Evolutionary conservation across 2,797 vertebrate genomes (phyloP), one percentile per base, ranked within the genome.

Genomic region (Platyrinchus mystaceus): DNA sequence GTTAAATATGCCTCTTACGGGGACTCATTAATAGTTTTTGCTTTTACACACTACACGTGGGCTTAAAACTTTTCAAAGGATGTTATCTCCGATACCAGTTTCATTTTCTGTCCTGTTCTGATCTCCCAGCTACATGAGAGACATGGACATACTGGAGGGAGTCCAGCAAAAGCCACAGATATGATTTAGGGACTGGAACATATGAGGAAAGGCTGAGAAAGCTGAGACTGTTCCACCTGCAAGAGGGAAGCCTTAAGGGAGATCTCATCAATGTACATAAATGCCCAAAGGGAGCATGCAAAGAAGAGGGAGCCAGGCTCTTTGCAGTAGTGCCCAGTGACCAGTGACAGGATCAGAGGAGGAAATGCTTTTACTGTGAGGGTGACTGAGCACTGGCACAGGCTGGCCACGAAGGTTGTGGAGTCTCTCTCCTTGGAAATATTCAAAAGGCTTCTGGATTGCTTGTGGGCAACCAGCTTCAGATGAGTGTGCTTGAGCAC

Each of bases 371-470:
- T 59, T 32, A 34, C 21, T 75, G 41, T 73, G 53, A 49, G 30
- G 18, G 28, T 43, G 19, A 50, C n/a, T 10, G 22, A 78, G 27
- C 1, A 0, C 62, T 26, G 21, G 10, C 36, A 76, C 37, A 44
- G 26, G 15, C 4, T 41, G 28, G 4, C 64, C 20, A 49, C 0
- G 2, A 30, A 68, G 17, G 12, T 3, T 26, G 41, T n/a, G 11
- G 13, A 85, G 7, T 14, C 41, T 14, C 43, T 9, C 5, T 67
- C 26, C 47, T n/a, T 39, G n/a, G 16, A 81, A 12, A 43, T 34
- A 75, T 1, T 41, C 49, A 75, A 50, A 71, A 62, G 20, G 19
- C 21, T 47, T 64, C 59, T n/a, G 16, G 49, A 18, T 6, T 34
- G 9, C 34, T 21, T 1, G 1, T n/a, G 47, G 15, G 14, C 28